Evolutionary conservation across 2,888 invertebrate genomes (phyloP).

Genomic region (Aspidapion aeneum): DNA sequence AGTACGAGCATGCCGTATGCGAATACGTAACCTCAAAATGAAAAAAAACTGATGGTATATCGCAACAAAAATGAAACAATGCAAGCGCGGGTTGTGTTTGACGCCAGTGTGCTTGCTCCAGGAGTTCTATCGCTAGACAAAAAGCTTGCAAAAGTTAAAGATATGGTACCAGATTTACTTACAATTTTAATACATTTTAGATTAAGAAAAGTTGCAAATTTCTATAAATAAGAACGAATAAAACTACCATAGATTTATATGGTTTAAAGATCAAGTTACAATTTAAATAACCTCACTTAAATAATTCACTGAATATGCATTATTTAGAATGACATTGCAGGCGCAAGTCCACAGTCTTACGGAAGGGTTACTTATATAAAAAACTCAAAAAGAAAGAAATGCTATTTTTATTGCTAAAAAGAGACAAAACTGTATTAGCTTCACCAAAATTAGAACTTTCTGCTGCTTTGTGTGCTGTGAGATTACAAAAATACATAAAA

Average conservation of each 20-base stretch:
- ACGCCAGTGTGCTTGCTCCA: constrained; percentile 1
- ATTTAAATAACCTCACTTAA: background rate
- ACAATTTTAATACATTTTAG: constrained; percentile 15
- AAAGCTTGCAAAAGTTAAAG: background rate
- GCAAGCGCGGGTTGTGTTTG: constrained; percentile 1
- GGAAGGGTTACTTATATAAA: constrained; percentile 25
- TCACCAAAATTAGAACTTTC: constrained; percentile 3
- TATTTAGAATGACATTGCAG: background rate
- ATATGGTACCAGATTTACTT: constrained; percentile 3
- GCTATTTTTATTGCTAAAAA: constrained; percentile 3
- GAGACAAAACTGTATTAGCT: background rate
- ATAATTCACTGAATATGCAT: background rate
- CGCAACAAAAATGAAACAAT: background rate
- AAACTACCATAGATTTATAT: constrained; percentile 30
- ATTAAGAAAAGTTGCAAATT: constrained; percentile 26
- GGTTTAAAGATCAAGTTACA: constrained; percentile 19
- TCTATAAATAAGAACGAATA: constrained; percentile 26
- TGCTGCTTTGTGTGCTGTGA: constrained; percentile 1
- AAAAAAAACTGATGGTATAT: background rate
- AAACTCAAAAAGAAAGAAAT: constrained; percentile 29
- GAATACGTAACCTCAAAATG: background rate
- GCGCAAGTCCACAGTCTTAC: constrained; percentile 11
- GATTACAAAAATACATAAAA: background rate
- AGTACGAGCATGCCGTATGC: background rate
- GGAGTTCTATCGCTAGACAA: constrained; percentile 7